Evolutionary conservation across 2,113 vertebrate genomes (phyloP).

Genomic region (Vimba vimba): DNA sequence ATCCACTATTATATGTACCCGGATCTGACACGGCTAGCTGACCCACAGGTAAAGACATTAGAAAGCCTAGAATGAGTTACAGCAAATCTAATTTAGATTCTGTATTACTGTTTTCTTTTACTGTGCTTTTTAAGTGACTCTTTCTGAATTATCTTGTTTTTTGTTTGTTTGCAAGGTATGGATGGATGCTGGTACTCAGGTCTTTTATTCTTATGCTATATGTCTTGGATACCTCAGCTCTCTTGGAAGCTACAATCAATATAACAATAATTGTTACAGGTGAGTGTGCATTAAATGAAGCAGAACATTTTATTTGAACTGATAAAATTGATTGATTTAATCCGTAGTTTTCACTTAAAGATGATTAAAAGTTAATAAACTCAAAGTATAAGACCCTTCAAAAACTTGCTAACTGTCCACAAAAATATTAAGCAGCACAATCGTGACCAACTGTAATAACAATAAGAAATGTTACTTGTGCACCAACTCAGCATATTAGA

Average conservation of each 20-base stretch:
- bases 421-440: too few relatives aligned
- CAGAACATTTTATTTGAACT: slow-evolving; percentile 3
- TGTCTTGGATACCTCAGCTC: slow-evolving; percentile 70
- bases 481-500: too few relatives aligned
- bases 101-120: not conserved
- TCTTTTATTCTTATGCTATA: slow-evolving; percentile 73
- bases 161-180: slow-evolving; percentile 64
- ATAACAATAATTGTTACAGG: slow-evolving; percentile 75
- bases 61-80: not conserved
- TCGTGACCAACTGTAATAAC: too few relatives aligned
- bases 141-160: not conserved
- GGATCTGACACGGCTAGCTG: slow-evolving; percentile 78
- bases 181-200: slow-evolving; percentile 75
- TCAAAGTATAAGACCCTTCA: too few relatives aligned
- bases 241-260: slow-evolving; percentile 74
- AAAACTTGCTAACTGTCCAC: too few relatives aligned
- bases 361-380: too few relatives aligned
- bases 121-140: not conserved
- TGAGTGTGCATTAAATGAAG: slow-evolving; percentile 37
- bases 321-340: not conserved
- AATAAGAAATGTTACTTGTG: too few relatives aligned
- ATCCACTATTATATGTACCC: slow-evolving; percentile 89
- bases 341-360: not conserved
- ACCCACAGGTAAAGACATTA: slow-evolving; percentile 81
- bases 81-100: not conserved